Evolutionary conservation across 2,888 invertebrate species (phyloP).

Genomic region (Cheilosia scutellata): DNA sequence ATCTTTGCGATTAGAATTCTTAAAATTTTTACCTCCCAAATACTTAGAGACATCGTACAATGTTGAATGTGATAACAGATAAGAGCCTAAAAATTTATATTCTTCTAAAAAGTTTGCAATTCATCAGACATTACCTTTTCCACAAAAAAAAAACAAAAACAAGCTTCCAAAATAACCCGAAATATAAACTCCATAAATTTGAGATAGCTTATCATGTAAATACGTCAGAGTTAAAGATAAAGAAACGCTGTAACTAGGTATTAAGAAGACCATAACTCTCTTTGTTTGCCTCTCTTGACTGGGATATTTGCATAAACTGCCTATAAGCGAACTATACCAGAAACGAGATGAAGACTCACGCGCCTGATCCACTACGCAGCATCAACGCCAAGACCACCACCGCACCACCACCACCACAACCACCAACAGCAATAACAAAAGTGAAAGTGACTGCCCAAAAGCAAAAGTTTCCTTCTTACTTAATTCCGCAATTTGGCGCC

Average conservation of each 20-base stretch:
- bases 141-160: neutral
- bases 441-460: conserved; percentile 72
- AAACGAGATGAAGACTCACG: conserved; percentile 43
- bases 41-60: no score
- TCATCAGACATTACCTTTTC: conserved; percentile 2
- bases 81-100: no score
- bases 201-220: conserved; percentile 14
- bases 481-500: conserved; percentile 74
- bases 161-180: neutral
- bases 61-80: no score
- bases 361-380: conserved; percentile 55
- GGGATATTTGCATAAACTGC: conserved; percentile 54
- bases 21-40: no score
- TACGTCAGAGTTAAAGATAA: conserved; percentile 12
- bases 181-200: conserved; percentile 29
- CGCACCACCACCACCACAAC: neutral
- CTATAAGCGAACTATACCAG: conserved; percentile 30
- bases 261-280: neutral
- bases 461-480: conserved; percentile 73
- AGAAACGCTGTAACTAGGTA: neutral
- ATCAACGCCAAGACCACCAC: conserved; percentile 16
- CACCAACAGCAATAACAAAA: conserved; percentile 29
- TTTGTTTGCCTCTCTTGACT: neutral
- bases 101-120: neutral
- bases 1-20: no score